Evolutionary conservation across 1,140 invertebrate genomes (phyloP).

Genomic region (Dendroctonus valens): DNA sequence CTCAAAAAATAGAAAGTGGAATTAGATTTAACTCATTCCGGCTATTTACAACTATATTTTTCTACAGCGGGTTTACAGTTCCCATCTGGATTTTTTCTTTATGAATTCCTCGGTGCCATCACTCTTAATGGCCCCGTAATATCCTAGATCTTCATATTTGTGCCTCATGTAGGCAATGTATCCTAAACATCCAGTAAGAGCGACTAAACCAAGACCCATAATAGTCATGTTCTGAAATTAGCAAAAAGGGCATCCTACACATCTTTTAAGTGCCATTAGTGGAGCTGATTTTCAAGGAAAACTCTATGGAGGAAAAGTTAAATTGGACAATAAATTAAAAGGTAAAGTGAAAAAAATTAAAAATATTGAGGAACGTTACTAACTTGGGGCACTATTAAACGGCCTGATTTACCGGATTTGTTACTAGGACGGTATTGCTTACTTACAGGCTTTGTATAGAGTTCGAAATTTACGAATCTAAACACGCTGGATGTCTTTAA

Average conservation of each 20-base stretch:
- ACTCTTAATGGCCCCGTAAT: slow-evolving; percentile 71
- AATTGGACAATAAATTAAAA: not conserved
- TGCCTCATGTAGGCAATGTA: slow-evolving; percentile 79
- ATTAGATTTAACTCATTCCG: too few relatives aligned
- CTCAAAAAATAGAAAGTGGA: too few relatives aligned
- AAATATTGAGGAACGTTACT: not conserved
- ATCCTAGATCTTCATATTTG: slow-evolving; percentile 73
- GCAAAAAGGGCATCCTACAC: too few relatives aligned
- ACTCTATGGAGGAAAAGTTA: too few relatives aligned
- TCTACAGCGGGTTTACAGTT: slow-evolving; percentile 36
- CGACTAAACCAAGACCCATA: slow-evolving; percentile 71
- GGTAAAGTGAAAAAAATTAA: not conserved
- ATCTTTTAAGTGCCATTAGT: slow-evolving; percentile 6
- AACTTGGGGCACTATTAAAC: not conserved
- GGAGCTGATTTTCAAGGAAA: not conserved
- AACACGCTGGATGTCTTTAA: slow-evolving; percentile 69
- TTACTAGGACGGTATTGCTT: not conserved
- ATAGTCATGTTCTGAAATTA: slow-evolving; percentile 74
- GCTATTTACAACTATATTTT: too few relatives aligned
- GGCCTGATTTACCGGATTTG: not conserved
- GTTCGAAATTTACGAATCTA: slow-evolving; percentile 76
- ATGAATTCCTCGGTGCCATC: slow-evolving; percentile 71
- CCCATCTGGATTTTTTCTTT: slow-evolving; percentile 79
- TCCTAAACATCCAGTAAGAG: slow-evolving; percentile 60
- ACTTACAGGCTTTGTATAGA: slow-evolving; percentile 79